Percentiles rank a stretch among this genome's conserved stretches.
Evolutionary conservation across 2,797 vertebrate species (phyloP).

Genomic region (Chrysocyon brachyurus): DNA sequence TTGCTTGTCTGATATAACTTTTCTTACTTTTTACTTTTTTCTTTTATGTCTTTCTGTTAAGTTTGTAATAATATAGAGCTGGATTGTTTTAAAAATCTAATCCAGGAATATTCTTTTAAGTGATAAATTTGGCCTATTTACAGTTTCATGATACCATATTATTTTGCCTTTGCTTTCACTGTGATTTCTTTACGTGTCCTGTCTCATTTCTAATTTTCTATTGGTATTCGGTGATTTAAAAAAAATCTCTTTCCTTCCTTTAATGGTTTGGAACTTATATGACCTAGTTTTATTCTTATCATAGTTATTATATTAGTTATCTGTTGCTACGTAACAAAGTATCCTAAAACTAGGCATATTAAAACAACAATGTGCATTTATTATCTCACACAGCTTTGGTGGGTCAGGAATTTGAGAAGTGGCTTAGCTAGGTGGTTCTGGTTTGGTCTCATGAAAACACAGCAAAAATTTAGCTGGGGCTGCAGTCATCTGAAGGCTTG

Average conservation of each 20-base stretch:
- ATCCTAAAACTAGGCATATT: background rate
- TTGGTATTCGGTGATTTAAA: background rate
- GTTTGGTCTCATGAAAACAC: background rate
- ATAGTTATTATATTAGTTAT: background rate
- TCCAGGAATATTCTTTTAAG: background rate
- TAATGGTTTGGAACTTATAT: background rate
- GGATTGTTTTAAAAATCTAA: background rate
- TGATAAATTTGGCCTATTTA: background rate
- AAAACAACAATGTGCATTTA: background rate
- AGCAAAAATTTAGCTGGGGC: background rate
- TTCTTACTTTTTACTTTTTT: background rate
- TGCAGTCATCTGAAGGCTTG: background rate
- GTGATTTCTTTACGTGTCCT: background rate
- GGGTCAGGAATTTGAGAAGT: background rate
- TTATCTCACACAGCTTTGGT: background rate
- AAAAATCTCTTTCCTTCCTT: background rate
- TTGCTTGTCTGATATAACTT: constrained; percentile 4
- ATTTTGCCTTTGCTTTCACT: constrained; percentile 5
- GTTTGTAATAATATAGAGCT: background rate
- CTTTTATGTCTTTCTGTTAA: background rate
- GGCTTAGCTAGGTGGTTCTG: background rate
- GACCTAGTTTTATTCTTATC: constrained; percentile 1
- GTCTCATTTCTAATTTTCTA: background rate
- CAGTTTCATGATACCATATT: constrained; percentile 1
- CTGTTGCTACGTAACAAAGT: background rate